Conservation (phyloP, 2,888 invertebrate genomes). For the Troides helena region DNA sequence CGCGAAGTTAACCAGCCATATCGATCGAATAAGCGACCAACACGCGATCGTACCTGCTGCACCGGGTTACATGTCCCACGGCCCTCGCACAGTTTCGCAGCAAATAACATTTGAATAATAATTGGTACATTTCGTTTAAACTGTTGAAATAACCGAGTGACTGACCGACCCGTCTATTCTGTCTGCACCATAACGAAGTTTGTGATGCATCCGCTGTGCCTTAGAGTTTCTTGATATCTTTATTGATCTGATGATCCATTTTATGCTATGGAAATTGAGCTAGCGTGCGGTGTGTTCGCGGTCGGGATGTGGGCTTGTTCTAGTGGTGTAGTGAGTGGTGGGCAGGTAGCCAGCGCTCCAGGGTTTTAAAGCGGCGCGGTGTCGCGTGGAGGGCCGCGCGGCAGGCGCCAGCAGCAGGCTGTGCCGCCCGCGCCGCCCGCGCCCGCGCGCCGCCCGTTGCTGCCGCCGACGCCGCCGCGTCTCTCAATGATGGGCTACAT, state of each 20-base stretch:
- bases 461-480: conserved; percentile 60
- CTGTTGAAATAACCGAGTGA: not conserved
- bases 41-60: conserved; percentile 72
- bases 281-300: not conserved
- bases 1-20: conserved; percentile 70
- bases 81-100: conserved; percentile 33
- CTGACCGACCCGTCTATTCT: not conserved
- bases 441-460: conserved; percentile 70
- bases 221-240: conserved; percentile 1
- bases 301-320: conserved; percentile 14
- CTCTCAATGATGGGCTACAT: conserved; percentile 94
- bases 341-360: conserved; percentile 18
- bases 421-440: conserved; percentile 63
- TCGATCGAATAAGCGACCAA: conserved; percentile 65
- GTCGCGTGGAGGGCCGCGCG: conserved; percentile 48
- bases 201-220: conserved; percentile 13
- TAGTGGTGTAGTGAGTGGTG: conserved; percentile 17
- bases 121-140: not conserved
- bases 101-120: conserved; percentile 11
- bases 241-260: not conserved
- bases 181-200: not conserved
- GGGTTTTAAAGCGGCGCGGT: conserved; percentile 32
- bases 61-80: conserved; percentile 46
- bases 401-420: conserved; percentile 47
- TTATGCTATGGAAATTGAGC: not conserved